These are phyloP conservation scores for Dallia pectoralis DNA, from an alignment of 2,797 vertebrate species.

Conservation along the genomic window DNA sequence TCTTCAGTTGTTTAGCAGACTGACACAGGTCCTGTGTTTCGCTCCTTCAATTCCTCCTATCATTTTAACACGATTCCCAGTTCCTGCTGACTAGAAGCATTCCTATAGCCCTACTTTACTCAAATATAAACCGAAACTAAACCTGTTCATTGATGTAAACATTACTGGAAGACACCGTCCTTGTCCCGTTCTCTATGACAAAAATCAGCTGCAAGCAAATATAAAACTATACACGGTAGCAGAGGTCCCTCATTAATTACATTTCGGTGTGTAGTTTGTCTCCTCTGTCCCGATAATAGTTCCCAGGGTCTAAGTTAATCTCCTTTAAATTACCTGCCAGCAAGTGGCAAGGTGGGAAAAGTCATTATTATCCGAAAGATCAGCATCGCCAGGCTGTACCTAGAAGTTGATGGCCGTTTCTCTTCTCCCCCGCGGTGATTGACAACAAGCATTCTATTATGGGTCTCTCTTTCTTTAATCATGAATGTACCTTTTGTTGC, in stretches of 20 bases:
- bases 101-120: no score
- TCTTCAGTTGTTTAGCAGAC: no score
- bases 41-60: no score
- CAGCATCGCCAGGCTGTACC: conserved; percentile 15
- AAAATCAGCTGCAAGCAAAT: conserved; percentile 25
- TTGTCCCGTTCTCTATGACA: not conserved
- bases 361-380: conserved; percentile 48
- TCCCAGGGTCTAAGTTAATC: conserved; percentile 43
- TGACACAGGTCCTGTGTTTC: no score
- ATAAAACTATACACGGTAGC: conserved; percentile 28
- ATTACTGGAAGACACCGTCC: not conserved
- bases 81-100: no score
- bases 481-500: conserved; percentile 30
- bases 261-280: conserved; percentile 34
- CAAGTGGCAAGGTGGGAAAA: conserved; percentile 36
- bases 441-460: conserved; percentile 20
- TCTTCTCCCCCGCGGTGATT: conserved; percentile 3
- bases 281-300: conserved; percentile 33
- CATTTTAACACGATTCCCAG: no score
- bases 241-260: conserved; percentile 42
- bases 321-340: conserved; percentile 48
- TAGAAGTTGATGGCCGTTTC: not conserved
- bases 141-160: not conserved
- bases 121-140: no score
- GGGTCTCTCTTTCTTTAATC: conserved; percentile 43